phyloP scores from a whole-genome alignment of 2,888 invertebrate genomes.

The Cotesia congregata region DNA sequence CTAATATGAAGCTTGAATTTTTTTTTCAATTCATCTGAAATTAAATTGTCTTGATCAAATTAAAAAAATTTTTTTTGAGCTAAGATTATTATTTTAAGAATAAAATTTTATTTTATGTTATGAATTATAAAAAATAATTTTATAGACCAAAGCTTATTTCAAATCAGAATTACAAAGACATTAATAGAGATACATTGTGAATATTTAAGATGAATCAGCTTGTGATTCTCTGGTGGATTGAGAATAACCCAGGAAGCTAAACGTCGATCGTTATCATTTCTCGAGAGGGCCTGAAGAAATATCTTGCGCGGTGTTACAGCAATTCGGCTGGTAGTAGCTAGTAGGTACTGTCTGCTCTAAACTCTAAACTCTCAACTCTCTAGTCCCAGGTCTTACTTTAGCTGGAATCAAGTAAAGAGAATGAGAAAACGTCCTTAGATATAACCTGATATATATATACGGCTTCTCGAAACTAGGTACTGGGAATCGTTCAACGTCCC shows the following conservation, averaged over 20 bases:
- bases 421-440: background rate
- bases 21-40: too few species aligned
- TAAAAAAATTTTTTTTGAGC: too few species aligned
- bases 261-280: slow-evolving; percentile 41
- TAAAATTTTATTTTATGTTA: too few species aligned
- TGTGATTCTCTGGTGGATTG: slow-evolving; percentile 19
- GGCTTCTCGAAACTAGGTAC: slow-evolving; percentile 14
- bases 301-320: slow-evolving; percentile 33
- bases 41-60: too few species aligned
- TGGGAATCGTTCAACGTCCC: slow-evolving; percentile 35
- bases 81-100: too few species aligned
- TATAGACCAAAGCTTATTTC: too few species aligned
- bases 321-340: slow-evolving; percentile 5
- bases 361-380: background rate
- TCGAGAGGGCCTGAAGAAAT: slow-evolving; percentile 24
- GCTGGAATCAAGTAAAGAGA: background rate
- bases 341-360: background rate
- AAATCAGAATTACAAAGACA: slow-evolving; percentile 18
- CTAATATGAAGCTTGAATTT: too few species aligned
- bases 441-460: slow-evolving; percentile 14
- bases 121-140: too few species aligned
- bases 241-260: slow-evolving; percentile 27
- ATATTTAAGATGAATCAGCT: slow-evolving; percentile 23
- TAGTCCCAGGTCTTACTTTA: background rate
- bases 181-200: slow-evolving; percentile 19